A percentile compares a stretch with the other conserved stretches of the same genome.
These are phyloP conservation scores for Tachysurus vachellii DNA, from an alignment of 2,113 vertebrate species.

Conservation along the genomic window DNA sequence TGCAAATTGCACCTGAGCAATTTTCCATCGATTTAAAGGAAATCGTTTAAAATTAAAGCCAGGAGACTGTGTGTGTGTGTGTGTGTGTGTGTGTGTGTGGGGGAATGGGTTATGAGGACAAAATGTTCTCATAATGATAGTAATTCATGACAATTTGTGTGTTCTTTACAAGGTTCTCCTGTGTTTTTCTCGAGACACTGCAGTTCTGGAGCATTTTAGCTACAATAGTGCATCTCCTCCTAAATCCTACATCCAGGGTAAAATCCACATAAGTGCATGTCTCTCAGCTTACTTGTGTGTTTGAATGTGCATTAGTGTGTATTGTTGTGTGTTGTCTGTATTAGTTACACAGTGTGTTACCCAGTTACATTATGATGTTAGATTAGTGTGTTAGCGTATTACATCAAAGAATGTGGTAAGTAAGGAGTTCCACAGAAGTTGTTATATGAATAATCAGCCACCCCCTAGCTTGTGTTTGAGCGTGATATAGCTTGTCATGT, in stretches of 20 bases:
- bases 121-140: neutral
- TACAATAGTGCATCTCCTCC: conserved; percentile 95
- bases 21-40: conserved; percentile 29
- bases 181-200: conserved; percentile 93
- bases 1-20: conserved; percentile 34
- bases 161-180: conserved; percentile 82
- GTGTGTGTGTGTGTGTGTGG: neutral
- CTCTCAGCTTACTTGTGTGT: conserved; percentile 12
- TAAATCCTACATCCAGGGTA: conserved; percentile 90
- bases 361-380: neutral
- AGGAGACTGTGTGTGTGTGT: neutral
- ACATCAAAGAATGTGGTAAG: neutral
- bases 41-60: conserved; percentile 6
- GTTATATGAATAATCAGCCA: neutral
- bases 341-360: neutral
- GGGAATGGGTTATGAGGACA: neutral
- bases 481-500: neutral
- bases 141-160: neutral
- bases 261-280: conserved; percentile 42
- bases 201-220: conserved; percentile 87
- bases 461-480: neutral
- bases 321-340: neutral
- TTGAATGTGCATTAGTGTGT: neutral
- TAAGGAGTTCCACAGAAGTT: neutral
- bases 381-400: neutral